phyloP scores from a whole-genome alignment of 2,797 vertebrate genomes.

The Cyprinella venusta region DNA sequence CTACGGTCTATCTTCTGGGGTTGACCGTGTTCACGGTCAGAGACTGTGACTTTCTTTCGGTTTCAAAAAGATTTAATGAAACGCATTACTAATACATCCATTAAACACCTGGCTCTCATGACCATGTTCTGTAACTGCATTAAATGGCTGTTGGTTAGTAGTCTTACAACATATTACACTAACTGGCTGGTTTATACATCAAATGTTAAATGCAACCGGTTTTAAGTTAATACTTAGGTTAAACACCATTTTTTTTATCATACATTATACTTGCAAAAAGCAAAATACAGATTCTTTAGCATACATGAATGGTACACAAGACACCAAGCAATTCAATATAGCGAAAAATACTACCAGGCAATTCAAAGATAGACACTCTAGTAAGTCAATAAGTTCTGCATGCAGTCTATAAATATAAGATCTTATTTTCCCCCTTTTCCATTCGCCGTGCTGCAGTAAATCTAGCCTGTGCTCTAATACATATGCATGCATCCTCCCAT shows the following conservation, averaged over 20 bases:
- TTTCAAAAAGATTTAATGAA: conserved; percentile 29
- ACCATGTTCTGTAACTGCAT: conserved; percentile 4
- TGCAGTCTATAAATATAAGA: conserved; percentile 23
- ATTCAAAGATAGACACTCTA: conserved; percentile 2
- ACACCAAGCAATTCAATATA: conserved; percentile 12
- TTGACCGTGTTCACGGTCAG: conserved; percentile 27
- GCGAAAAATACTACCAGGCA: neutral
- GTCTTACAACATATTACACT: neutral
- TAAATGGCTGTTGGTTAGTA: neutral
- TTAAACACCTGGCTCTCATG: neutral
- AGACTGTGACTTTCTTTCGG: neutral
- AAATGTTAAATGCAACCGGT: neutral
- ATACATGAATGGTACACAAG: neutral
- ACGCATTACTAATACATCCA: conserved; percentile 14
- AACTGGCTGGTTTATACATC: neutral
- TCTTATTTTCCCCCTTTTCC: conserved; percentile 1
- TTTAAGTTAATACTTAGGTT: neutral
- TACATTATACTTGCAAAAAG: neutral
- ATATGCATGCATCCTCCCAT: conserved; percentile 1
- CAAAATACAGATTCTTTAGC: neutral
- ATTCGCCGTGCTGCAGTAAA: conserved; percentile 17
- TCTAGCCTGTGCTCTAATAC: neutral
- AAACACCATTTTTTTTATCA: neutral
- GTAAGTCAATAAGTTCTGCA: conserved; percentile 7
- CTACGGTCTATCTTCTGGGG: neutral